Percentiles rank a stretch among this genome's conserved stretches.
Evolutionary conservation across 1,140 invertebrate species (phyloP).

Genomic region (Drosophila mayri): DNA sequence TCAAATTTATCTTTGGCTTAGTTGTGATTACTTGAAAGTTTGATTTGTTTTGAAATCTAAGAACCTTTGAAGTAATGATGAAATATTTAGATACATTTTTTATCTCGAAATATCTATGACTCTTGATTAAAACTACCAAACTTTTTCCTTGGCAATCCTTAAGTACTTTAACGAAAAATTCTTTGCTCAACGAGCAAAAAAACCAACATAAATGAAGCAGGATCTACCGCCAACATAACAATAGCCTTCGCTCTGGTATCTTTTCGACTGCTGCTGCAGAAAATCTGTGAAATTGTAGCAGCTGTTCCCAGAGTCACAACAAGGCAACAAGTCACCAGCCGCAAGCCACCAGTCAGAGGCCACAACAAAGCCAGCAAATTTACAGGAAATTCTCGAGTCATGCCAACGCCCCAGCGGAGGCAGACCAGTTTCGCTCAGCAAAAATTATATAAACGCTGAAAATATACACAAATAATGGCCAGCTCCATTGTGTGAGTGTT

Average conservation of each 20-base stretch:
- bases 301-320: conserved; percentile 41
- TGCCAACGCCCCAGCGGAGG: conserved; percentile 68
- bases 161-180: not conserved
- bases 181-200: not conserved
- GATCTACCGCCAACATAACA: conserved; percentile 20
- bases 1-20: no score
- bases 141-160: not conserved
- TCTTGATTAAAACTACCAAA: not conserved
- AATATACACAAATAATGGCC: conserved; percentile 55
- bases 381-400: conserved; percentile 75
- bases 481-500: conserved; percentile 40
- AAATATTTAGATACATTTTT: not conserved
- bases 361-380: conserved; percentile 47
- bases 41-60: not conserved
- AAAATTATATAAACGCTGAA: conserved; percentile 74
- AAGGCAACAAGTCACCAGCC: conserved; percentile 7
- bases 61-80: not conserved
- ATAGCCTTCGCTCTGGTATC: conserved; percentile 14
- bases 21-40: not conserved
- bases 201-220: not conserved
- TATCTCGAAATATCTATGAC: not conserved
- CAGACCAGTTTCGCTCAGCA: conserved; percentile 71
- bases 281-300: conserved; percentile 34
- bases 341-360: conserved; percentile 1
- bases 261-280: not conserved